Evolutionary conservation across 2,888 invertebrate genomes (phyloP).

Genomic region (Dryocosmus kuriphilus): DNA sequence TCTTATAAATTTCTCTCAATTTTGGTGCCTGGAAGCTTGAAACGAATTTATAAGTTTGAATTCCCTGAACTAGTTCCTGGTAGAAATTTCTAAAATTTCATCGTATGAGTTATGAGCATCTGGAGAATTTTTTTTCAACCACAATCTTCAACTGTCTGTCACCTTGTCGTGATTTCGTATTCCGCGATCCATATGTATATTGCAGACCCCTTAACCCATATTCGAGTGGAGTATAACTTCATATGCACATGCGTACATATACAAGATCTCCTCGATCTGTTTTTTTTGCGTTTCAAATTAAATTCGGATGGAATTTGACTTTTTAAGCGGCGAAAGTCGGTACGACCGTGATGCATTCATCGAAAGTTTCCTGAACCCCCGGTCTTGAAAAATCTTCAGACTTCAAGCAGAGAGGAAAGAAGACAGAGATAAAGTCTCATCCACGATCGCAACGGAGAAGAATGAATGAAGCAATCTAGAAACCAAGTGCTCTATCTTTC

Average conservation of each 20-base stretch:
- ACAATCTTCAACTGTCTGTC: neutral
- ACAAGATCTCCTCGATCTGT: constrained; percentile 52
- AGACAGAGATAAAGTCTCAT: constrained; percentile 32
- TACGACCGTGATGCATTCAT: constrained; percentile 37
- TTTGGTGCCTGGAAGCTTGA: too few species aligned
- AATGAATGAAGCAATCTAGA: constrained; percentile 16
- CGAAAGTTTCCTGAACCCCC: constrained; percentile 51
- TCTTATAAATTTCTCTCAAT: too few species aligned
- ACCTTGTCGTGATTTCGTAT: constrained; percentile 44
- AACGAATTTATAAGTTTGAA: too few species aligned
- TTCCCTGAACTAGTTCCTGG: neutral
- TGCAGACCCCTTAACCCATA: constrained; percentile 66
- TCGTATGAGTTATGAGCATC: neutral
- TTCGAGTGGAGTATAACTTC: constrained; percentile 61
- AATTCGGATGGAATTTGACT: constrained; percentile 60
- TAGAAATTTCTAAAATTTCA: neutral
- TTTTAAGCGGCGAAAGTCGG: constrained; percentile 64
- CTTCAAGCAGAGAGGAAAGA: constrained; percentile 22
- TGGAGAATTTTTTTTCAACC: neutral
- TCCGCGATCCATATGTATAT: constrained; percentile 65
- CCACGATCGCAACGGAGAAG: neutral
- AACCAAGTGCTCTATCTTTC: constrained; percentile 24
- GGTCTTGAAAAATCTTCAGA: constrained; percentile 45
- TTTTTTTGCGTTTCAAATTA: constrained; percentile 57
- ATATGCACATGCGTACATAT: constrained; percentile 57